A percentile compares a stretch with the other conserved stretches of the same genome.
phyloP scores from a whole-genome alignment of 2,888 invertebrate species.

The Synergus umbraculus region DNA sequence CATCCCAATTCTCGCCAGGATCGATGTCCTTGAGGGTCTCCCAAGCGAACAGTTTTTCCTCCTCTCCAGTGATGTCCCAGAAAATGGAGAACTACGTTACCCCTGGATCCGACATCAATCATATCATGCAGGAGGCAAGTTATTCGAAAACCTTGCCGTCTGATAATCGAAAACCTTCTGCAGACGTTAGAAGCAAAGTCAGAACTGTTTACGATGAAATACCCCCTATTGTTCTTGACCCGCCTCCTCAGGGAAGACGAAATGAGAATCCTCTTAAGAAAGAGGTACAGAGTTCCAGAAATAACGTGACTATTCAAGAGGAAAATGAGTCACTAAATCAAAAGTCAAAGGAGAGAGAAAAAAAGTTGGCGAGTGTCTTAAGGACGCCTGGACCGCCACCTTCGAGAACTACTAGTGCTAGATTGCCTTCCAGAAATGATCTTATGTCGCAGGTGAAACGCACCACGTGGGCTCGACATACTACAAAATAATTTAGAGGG shows the following conservation, averaged over 20 bases:
- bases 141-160: constrained; percentile 74
- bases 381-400: constrained; percentile 67
- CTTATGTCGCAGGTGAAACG: constrained; percentile 90
- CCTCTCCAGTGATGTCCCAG: constrained; percentile 74
- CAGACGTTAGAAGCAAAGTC: constrained; percentile 60
- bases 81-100: constrained; percentile 72
- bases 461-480: constrained; percentile 91
- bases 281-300: constrained; percentile 16
- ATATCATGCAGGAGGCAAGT: constrained; percentile 60
- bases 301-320: constrained; percentile 19
- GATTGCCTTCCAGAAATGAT: constrained; percentile 91
- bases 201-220: constrained; percentile 62
- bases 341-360: constrained; percentile 42
- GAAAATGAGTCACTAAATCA: constrained; percentile 32
- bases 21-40: constrained; percentile 69
- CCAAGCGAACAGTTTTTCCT: constrained; percentile 71
- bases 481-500: constrained; percentile 84
- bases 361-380: constrained; percentile 64
- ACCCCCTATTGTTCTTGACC: constrained; percentile 68
- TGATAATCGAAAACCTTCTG: constrained; percentile 60
- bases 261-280: constrained; percentile 36
- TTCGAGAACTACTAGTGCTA: constrained; percentile 89
- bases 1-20: constrained; percentile 67
- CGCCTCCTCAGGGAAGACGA: constrained; percentile 61
- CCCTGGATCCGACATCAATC: constrained; percentile 66